Conservation (phyloP, 2,797 vertebrate species). For the Halcyon badia region DNA sequence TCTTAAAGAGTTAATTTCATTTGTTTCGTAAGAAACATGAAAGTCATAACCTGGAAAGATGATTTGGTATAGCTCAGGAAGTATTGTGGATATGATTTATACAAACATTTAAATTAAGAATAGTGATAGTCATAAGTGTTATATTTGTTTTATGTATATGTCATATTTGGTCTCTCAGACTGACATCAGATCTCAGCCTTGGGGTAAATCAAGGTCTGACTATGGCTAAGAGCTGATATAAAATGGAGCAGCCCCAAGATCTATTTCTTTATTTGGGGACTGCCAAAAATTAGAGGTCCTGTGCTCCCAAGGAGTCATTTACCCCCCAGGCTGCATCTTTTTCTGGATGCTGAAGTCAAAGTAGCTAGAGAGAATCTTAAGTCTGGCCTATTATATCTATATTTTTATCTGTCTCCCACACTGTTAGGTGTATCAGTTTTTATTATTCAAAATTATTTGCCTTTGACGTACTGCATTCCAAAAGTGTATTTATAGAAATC, state of each 20-base stretch:
- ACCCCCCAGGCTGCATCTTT: background rate
- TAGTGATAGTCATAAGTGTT: background rate
- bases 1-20: background rate
- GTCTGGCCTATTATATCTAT: background rate
- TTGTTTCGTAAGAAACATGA: background rate
- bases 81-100: background rate
- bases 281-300: background rate
- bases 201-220: background rate
- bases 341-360: background rate
- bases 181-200: background rate
- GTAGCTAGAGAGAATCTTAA: background rate
- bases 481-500: conserved; percentile 56
- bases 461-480: conserved; percentile 18
- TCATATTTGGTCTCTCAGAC: background rate
- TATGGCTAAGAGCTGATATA: background rate
- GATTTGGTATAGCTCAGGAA: background rate
- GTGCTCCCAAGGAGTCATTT: background rate
- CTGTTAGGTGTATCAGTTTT: background rate
- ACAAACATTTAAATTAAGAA: conserved; percentile 1
- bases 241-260: background rate
- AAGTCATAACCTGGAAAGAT: background rate
- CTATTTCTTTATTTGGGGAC: background rate
- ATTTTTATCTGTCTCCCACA: background rate
- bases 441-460: conserved; percentile 26
- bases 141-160: background rate